Evolutionary conservation across 2,888 invertebrate genomes (phyloP).

Genomic region (Tolmerus cingulatus): DNA sequence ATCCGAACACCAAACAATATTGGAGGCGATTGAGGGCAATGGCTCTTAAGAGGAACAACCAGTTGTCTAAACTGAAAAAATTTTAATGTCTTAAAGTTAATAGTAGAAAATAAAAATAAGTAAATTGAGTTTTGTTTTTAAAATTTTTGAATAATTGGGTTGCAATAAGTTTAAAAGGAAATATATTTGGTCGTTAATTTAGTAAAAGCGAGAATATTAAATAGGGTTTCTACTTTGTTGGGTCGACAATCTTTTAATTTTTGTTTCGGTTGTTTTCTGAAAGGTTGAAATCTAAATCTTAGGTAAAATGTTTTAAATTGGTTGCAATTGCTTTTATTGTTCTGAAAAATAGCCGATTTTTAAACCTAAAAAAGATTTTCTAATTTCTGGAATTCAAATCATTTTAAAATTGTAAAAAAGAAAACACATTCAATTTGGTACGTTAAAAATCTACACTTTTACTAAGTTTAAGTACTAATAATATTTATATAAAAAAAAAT

Average conservation of each 20-base stretch:
- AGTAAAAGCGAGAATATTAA: neutral
- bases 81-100: conserved; percentile 63
- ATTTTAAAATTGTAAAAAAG: neutral
- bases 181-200: no score
- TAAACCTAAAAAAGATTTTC: no score
- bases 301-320: no score
- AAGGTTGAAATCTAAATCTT: neutral
- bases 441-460: neutral
- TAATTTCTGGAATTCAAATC: no score
- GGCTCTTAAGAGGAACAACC: conserved; percentile 72
- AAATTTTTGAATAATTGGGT: no score
- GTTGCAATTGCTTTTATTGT: no score
- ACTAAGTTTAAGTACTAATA: neutral
- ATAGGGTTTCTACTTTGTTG: neutral
- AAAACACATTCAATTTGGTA: neutral
- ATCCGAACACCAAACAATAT: conserved; percentile 80
- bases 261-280: neutral
- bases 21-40: conserved; percentile 78
- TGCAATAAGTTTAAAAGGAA: no score
- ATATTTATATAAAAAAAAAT: neutral
- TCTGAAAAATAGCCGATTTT: no score
- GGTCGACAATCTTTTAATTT: no score
- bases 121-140: neutral
- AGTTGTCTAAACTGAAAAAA: conserved; percentile 68
- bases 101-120: neutral